Evolutionary conservation across 1,140 invertebrate genomes (phyloP).

Genomic region (Telenomus remus): DNA sequence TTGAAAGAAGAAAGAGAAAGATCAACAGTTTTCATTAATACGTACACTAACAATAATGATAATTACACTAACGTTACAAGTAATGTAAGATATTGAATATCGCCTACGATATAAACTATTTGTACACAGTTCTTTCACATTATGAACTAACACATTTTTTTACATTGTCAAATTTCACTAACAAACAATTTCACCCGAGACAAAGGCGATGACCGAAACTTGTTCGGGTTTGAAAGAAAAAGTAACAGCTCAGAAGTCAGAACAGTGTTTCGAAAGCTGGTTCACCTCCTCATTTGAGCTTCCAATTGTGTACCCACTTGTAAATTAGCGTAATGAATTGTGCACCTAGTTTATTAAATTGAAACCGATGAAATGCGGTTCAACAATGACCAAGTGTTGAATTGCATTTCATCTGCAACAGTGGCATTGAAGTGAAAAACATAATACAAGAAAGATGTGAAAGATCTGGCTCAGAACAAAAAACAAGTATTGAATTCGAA

Average conservation of each 20-base stretch:
- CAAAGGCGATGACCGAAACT: not conserved
- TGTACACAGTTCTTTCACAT: constrained; percentile 71
- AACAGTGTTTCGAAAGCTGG: constrained; percentile 10
- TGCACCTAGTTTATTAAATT: constrained; percentile 39
- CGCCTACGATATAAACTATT: constrained; percentile 26
- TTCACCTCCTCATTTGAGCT: constrained; percentile 47
- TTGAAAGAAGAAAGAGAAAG: not conserved
- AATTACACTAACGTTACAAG: constrained; percentile 31
- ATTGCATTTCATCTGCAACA: constrained; percentile 29
- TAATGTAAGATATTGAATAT: constrained; percentile 45
- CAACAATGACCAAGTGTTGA: constrained; percentile 2
- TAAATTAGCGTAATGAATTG: constrained; percentile 31
- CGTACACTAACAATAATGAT: constrained; percentile 34
- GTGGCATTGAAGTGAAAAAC: constrained; percentile 30
- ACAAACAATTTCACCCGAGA: constrained; percentile 7
- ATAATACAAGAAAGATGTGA: constrained; percentile 57
- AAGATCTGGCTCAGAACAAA: constrained; percentile 57
- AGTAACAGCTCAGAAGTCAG: constrained; percentile 32
- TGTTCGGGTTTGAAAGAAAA: constrained; percentile 5
- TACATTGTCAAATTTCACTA: constrained; percentile 15
- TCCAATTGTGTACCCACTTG: constrained; percentile 47
- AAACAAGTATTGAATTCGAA: not conserved
- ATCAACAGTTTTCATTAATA: constrained; percentile 3
- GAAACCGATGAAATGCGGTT: constrained; percentile 1
- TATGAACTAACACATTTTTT: constrained; percentile 47